Evolutionary conservation across 2,888 invertebrate species (phyloP).

Genomic region (Epinotia ramella): DNA sequence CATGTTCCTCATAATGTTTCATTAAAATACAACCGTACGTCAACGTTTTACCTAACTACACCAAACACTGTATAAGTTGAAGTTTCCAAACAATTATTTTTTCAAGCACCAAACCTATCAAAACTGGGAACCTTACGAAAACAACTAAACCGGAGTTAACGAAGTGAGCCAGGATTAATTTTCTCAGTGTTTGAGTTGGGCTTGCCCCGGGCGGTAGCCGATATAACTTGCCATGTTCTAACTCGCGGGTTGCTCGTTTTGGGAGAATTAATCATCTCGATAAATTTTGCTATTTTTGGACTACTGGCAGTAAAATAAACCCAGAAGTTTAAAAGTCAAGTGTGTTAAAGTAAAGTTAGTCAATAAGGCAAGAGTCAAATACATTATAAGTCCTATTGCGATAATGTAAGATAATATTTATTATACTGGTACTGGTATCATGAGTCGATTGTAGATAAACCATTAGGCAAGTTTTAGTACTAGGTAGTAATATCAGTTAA

Average conservation of each 20-base stretch:
- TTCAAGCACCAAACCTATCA: constrained; percentile 26
- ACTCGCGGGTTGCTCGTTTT: constrained; percentile 30
- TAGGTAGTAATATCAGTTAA: not conserved
- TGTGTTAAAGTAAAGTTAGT: not conserved
- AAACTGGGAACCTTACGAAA: constrained; percentile 57
- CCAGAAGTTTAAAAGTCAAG: not conserved
- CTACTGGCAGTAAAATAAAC: not conserved
- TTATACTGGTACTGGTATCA: not conserved
- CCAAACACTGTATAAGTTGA: not conserved
- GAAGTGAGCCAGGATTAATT: constrained; percentile 69
- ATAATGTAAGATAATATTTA: not conserved
- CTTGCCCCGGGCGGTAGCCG: constrained; percentile 57
- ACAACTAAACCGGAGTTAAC: constrained; percentile 60
- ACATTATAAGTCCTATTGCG: constrained; percentile 1
- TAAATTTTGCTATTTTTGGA: constrained; percentile 14
- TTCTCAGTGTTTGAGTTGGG: constrained; percentile 67
- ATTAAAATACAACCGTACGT: not conserved
- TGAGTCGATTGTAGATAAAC: not conserved
- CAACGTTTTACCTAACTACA: not conserved
- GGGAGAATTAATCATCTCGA: constrained; percentile 12
- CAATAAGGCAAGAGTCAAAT: constrained; percentile 13
- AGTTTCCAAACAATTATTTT: constrained; percentile 2
- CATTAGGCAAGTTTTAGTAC: not conserved
- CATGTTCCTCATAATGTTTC: not conserved
- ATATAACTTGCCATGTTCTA: constrained; percentile 30